Percentiles rank a stretch among this genome's conserved stretches.
Evolutionary conservation across 2,888 invertebrate species (phyloP).

Genomic region (Mactromeris polynyma): DNA sequence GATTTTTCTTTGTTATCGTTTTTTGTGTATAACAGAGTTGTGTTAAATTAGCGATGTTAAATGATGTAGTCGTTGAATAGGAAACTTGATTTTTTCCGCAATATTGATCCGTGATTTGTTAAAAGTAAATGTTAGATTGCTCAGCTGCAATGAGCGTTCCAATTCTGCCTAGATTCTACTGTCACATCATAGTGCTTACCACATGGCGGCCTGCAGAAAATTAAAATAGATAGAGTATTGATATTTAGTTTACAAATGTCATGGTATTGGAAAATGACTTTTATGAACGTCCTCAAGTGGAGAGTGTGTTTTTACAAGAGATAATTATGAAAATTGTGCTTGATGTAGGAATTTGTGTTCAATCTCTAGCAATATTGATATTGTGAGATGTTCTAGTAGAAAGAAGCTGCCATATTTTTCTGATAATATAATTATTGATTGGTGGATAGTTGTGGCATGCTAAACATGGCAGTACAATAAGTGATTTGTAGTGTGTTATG

Average conservation of each 20-base stretch:
- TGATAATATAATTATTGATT: slow-evolving; percentile 22
- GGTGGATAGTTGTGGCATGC: not conserved
- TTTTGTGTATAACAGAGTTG: not conserved
- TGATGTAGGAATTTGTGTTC: not conserved
- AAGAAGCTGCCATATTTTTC: slow-evolving; percentile 19
- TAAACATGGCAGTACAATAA: not conserved
- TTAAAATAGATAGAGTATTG: slow-evolving; percentile 23
- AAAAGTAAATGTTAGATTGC: slow-evolving; percentile 1
- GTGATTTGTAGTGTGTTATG: not conserved
- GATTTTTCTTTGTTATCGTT: slow-evolving; percentile 6
- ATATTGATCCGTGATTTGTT: not conserved
- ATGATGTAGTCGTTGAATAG: slow-evolving; percentile 5
- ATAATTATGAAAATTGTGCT: slow-evolving; percentile 17
- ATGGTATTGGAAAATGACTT: slow-evolving; percentile 16
- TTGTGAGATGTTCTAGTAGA: not conserved
- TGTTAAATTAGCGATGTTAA: slow-evolving; percentile 3
- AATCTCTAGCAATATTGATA: slow-evolving; percentile 1
- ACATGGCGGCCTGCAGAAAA: slow-evolving; percentile 1
- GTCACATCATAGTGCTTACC: not conserved
- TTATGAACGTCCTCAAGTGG: not conserved
- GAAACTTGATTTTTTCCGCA: slow-evolving; percentile 1
- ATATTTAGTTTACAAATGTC: slow-evolving; percentile 22
- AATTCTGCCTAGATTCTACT: not conserved
- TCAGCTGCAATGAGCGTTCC: not conserved
- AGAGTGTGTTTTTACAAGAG: not conserved